These are phyloP conservation scores for Craseonycteris thonglongyai DNA, from an alignment of 2,113 vertebrate genomes.

Conservation along the genomic window DNA sequence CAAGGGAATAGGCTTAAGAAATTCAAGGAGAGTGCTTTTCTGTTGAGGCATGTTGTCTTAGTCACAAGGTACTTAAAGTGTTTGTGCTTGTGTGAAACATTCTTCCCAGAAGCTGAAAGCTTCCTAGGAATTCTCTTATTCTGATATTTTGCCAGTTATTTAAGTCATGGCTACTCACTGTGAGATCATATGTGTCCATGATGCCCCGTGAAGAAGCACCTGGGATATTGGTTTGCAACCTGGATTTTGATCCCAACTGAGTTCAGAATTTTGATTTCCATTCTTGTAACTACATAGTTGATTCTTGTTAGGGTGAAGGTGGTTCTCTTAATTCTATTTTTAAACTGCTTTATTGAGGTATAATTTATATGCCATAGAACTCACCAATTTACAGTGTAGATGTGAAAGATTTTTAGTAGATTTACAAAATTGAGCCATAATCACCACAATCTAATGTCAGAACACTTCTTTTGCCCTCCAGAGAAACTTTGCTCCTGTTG, in stretches of 20 bases:
- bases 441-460: not conserved
- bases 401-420: not conserved
- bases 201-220: not conserved
- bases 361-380: not conserved
- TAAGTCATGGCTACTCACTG: not conserved
- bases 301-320: not conserved
- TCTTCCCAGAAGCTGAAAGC: not conserved
- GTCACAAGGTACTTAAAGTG: not conserved
- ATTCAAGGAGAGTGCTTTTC: conserved; percentile 16
- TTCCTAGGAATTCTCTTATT: not conserved
- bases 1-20: not conserved
- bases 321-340: not conserved
- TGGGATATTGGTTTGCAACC: not conserved
- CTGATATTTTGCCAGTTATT: not conserved
- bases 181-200: not conserved
- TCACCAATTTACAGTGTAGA: not conserved
- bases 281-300: not conserved
- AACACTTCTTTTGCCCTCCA: not conserved
- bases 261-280: not conserved
- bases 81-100: not conserved
- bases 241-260: not conserved
- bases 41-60: conserved; percentile 33
- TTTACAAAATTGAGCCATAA: not conserved
- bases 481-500: not conserved
- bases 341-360: not conserved